Evolutionary conservation across 2,797 vertebrate genomes (phyloP).

Genomic region (Melanotaenia parkinsoni): DNA sequence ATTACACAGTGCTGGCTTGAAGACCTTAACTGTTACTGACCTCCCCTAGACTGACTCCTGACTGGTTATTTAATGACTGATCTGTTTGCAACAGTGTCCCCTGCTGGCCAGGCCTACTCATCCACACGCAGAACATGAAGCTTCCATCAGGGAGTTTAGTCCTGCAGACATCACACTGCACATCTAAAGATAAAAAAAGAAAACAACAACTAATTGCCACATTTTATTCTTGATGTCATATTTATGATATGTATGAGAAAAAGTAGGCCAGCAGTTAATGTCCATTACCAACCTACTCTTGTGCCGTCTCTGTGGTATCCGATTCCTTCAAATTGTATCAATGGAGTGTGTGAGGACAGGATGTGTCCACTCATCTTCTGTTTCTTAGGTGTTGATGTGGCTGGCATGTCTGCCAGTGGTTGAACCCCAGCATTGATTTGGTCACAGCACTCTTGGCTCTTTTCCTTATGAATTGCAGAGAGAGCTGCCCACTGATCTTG

Average conservation of each 20-base stretch:
- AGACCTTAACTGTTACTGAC: constrained; percentile 68
- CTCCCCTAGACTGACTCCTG: constrained; percentile 82
- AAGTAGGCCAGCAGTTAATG: background rate
- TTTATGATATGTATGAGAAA: background rate
- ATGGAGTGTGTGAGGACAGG: constrained; percentile 13
- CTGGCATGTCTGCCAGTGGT: constrained; percentile 61
- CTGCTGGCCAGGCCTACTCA: constrained; percentile 82
- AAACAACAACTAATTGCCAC: background rate
- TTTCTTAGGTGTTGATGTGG: constrained; percentile 90
- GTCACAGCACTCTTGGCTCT: constrained; percentile 36
- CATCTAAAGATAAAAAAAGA: constrained; percentile 73
- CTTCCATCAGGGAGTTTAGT: constrained; percentile 75
- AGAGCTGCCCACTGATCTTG: constrained; percentile 52
- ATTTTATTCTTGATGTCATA: background rate
- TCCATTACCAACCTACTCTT: constrained; percentile 81
- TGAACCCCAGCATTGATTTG: constrained; percentile 33
- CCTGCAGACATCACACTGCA: constrained; percentile 87
- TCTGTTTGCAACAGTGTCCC: constrained; percentile 76
- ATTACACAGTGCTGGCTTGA: no score
- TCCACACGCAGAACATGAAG: constrained; percentile 89
- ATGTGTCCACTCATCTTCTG: constrained; percentile 28
- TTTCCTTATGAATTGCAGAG: constrained; percentile 61
- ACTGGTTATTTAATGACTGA: constrained; percentile 74
- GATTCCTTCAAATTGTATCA: constrained; percentile 82
- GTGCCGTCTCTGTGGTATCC: constrained; percentile 91